These are phyloP conservation scores for Calephelis nemesis DNA, from an alignment of 1,140 invertebrate genomes.

Conservation along the genomic window DNA sequence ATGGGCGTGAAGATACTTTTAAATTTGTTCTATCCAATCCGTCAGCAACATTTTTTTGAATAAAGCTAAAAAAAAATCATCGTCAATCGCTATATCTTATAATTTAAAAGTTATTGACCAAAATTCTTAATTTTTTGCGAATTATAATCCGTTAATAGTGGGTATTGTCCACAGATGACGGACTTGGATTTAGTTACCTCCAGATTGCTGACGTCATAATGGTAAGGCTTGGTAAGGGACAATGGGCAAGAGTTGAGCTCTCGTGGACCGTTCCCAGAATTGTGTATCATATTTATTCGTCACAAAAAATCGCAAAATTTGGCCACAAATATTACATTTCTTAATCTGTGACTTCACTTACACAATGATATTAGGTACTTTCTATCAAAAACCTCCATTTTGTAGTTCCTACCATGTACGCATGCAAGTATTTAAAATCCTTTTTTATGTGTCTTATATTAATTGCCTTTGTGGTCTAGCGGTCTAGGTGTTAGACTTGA, in stretches of 20 bases:
- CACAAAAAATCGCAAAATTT: too few relatives aligned
- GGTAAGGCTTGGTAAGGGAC: constrained; percentile 16
- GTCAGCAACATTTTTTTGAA: neutral
- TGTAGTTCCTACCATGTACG: too few relatives aligned
- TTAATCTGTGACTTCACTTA: too few relatives aligned
- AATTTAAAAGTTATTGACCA: constrained; percentile 18
- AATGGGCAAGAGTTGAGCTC: constrained; percentile 34
- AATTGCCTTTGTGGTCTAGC: too few relatives aligned
- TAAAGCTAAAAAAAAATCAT: neutral
- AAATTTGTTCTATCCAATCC: too few relatives aligned
- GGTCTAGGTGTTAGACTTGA: too few relatives aligned
- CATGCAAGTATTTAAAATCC: too few relatives aligned
- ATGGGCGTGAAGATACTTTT: too few relatives aligned
- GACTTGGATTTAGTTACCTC: constrained; percentile 48
- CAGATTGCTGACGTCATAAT: constrained; percentile 31
- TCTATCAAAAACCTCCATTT: too few relatives aligned
- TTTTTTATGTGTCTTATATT: too few relatives aligned
- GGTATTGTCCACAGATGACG: constrained; percentile 68
- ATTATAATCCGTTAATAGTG: constrained; percentile 69
- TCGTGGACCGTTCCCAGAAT: constrained; percentile 31
- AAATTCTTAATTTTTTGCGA: constrained; percentile 64
- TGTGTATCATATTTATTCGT: neutral
- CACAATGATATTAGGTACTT: too few relatives aligned
- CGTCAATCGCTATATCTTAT: constrained; percentile 23
- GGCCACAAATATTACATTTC: too few relatives aligned